Conservation (phyloP, 2,797 vertebrate species). For the Sebastes umbrosus region DNA sequence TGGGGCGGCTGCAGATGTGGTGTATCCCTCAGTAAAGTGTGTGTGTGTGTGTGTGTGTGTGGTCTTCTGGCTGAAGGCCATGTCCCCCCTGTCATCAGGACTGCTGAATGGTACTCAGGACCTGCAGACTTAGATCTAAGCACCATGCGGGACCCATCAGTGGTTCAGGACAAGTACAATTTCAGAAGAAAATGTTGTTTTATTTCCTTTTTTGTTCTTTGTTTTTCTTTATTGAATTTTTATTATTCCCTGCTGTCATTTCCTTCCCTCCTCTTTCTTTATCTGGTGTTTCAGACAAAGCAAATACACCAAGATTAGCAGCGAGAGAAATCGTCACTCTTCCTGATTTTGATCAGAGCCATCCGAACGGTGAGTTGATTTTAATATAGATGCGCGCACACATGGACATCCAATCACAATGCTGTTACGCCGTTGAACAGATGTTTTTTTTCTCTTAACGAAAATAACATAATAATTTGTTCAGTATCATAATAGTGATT, state of each 20-base stretch:
- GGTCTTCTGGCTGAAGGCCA: conserved; percentile 35
- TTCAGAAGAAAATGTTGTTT: conserved; percentile 30
- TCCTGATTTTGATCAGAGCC: conserved; percentile 70
- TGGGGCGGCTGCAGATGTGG: conserved; percentile 35
- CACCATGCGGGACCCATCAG: conserved; percentile 38
- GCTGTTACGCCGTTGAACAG: conserved; percentile 9
- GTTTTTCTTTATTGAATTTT: conserved; percentile 57
- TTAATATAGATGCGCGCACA: conserved; percentile 82
- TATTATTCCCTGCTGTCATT: conserved; percentile 71
- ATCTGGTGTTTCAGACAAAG: conserved; percentile 70
- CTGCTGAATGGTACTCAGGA: conserved; percentile 38
- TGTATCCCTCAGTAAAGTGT: conserved; percentile 16
- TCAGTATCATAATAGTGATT: conserved; percentile 4
- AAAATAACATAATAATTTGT: conserved; percentile 18
- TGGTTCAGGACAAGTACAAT: conserved; percentile 26
- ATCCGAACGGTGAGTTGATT: conserved; percentile 73
- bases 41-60: conserved; percentile 20
- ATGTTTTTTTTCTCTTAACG: conserved; percentile 21
- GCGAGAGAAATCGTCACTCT: conserved; percentile 68
- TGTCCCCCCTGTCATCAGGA: conserved; percentile 24
- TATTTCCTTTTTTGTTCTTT: background rate
- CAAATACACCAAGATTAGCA: conserved; percentile 68
- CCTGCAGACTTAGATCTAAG: conserved; percentile 22
- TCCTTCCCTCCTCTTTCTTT: conserved; percentile 61
- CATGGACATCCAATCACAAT: conserved; percentile 43